Base-by-base conservation (phyloP, 2,888 invertebrate genomes). In the Synanthedon andrenaeformis region DNA sequence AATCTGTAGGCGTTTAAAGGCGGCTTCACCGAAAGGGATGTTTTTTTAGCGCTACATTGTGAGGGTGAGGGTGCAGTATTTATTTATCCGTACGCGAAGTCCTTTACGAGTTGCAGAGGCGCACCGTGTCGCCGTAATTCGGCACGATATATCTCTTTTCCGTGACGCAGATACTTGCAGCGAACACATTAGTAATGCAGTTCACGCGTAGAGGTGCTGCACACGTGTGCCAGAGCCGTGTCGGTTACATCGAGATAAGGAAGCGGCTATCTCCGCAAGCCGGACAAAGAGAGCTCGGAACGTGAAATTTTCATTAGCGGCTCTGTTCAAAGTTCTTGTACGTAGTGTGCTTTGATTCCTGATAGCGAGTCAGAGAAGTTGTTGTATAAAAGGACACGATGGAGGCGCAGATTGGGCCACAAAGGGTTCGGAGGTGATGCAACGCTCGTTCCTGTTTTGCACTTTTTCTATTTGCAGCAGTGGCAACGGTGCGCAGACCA, bases 1-100 rank as follows among this genome's bases (percentile, higher is more conserved):
- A 87, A 87, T 87, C 87, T 87, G 87, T 86, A 87, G 87, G 85
- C 87, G 85, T 87, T 87, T 87, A 87, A 86, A 87, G 86, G 82
- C 85, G 79, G 85, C 85, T 80, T 82, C 79, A 77, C 69, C 77
- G 79, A 84, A 86, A 87, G 87, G 87, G 86, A 87, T 86, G 86
- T 87, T 87, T 87, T 86, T 87, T 87, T 86, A 82, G 81, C 76
- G 74, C 80, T 74, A 80, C 79, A 83, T 79, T 67, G 74, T 67
- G 79, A 85, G 87, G 87, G 87, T 76, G 87, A 87, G 87, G 87
- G 87, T 84, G 85, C 84, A 85, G 82, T 85, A 87, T 86, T 86
- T 86, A 86, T 86, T 86, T 86, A 84, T 86, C 78, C 67, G 74
- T 76, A 77, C 77, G 72, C 77, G 74, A 72, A 71, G 79, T 81